Percentiles rank a stretch among this genome's conserved stretches.
phyloP scores from a whole-genome alignment of 2,797 vertebrate genomes.

The Microchirus variegatus region DNA sequence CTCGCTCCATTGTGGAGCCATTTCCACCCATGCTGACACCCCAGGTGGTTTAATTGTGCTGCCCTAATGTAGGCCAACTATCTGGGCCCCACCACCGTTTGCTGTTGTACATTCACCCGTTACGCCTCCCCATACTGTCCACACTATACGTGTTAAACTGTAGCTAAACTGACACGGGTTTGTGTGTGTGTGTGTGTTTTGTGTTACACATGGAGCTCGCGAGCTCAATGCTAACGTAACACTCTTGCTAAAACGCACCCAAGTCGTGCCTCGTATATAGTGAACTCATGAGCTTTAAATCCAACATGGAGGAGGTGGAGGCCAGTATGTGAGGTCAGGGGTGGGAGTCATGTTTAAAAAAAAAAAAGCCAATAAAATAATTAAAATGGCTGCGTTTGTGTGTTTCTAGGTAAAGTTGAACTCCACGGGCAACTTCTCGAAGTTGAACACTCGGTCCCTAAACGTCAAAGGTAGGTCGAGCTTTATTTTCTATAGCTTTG shows the following conservation, averaged over 20 bases:
- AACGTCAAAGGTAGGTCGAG: conserved; percentile 93
- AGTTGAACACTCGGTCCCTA: conserved; percentile 97
- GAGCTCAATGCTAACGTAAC: too few relatives aligned
- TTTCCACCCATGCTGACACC: conserved; percentile 68
- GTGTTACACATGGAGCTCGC: conserved; percentile 12
- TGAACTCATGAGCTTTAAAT: too few relatives aligned
- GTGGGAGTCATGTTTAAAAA: neutral
- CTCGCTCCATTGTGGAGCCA: conserved; percentile 60
- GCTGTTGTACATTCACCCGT: conserved; percentile 15
- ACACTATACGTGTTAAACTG: conserved; percentile 3
- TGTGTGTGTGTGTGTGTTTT: too few relatives aligned
- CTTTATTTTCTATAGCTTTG: conserved; percentile 16
- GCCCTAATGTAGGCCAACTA: conserved; percentile 76
- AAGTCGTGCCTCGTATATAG: too few relatives aligned
- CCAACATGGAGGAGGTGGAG: neutral
- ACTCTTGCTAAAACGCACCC: too few relatives aligned
- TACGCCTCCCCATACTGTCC: conserved; percentile 6
- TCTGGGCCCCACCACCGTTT: conserved; percentile 35
- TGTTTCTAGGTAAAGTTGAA: conserved; percentile 94
- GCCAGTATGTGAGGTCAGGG: conserved; percentile 17
- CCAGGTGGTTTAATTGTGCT: conserved; percentile 81
- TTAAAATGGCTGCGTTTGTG: conserved; percentile 27
- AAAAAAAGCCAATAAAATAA: neutral
- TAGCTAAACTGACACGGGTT: neutral
- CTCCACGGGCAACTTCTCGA: conserved; percentile 97